Evolutionary conservation across 2,888 invertebrate species (phyloP).

Genomic region (Acanthosepion pharaonis): DNA sequence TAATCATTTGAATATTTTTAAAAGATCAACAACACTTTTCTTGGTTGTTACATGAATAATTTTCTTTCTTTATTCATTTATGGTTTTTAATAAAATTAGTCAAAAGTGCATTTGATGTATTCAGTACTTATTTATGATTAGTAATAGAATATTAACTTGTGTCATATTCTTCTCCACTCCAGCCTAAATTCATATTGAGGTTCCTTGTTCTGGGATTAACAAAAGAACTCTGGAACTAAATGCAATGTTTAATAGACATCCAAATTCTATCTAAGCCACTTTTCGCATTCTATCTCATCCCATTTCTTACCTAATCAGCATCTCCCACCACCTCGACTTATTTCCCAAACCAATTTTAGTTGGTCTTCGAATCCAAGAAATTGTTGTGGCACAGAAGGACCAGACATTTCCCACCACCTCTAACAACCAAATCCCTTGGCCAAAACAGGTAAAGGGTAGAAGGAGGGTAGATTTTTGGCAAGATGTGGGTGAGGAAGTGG

Average conservation of each 20-base stretch:
- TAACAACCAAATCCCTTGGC: slow-evolving; percentile 33
- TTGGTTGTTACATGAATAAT: no score
- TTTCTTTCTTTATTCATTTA: no score
- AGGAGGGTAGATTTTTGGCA: not conserved
- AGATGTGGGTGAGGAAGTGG: not conserved
- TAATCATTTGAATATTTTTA: no score
- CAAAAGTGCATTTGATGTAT: no score
- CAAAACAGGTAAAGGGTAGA: not conserved
- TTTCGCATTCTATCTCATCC: slow-evolving; percentile 2
- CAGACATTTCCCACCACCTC: slow-evolving; percentile 21
- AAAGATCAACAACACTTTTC: no score
- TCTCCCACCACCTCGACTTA: not conserved
- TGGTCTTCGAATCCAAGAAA: slow-evolving; percentile 14
- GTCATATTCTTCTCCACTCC: not conserved
- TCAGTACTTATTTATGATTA: not conserved
- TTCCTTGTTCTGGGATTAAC: slow-evolving; percentile 10
- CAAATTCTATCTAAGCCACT: slow-evolving; percentile 33
- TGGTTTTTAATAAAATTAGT: no score
- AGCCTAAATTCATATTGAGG: not conserved
- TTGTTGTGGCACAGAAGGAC: not conserved
- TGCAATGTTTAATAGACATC: not conserved
- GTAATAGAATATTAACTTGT: not conserved
- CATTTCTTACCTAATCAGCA: slow-evolving; percentile 16
- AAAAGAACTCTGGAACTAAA: not conserved
- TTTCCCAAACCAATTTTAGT: slow-evolving; percentile 21